phyloP scores from a whole-genome alignment of 2,888 invertebrate species.

The Blastobasis adustella region DNA sequence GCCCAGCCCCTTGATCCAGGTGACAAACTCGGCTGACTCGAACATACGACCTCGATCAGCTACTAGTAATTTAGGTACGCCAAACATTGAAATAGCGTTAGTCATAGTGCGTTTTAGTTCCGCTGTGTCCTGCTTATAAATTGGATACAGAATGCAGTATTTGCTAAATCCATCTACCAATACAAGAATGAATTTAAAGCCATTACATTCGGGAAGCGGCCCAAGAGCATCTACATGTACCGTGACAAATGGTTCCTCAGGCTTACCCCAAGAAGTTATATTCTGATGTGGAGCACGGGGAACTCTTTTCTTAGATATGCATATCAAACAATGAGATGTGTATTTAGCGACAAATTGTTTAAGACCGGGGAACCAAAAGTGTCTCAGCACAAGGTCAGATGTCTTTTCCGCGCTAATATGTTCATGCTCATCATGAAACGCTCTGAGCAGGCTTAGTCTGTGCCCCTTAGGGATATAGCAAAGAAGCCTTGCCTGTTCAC shows the following conservation, averaged over 20 bases:
- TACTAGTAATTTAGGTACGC: constrained; percentile 3
- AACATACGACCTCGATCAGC: constrained; percentile 10
- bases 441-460: not conserved
- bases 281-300: constrained; percentile 1
- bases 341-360: too few relatives aligned
- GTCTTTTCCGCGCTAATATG: constrained; percentile 7
- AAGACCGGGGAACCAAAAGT: constrained; percentile 1
- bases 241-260: constrained; percentile 5
- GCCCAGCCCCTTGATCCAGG: constrained; percentile 2
- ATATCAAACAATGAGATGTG: constrained; percentile 4
- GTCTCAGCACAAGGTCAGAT: constrained; percentile 4
- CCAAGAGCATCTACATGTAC: constrained; percentile 7
- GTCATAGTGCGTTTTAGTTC: constrained; percentile 1
- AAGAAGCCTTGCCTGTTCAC: constrained; percentile 3
- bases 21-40: not conserved
- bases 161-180: constrained; percentile 7
- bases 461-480: constrained; percentile 11
- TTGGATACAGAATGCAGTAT: constrained; percentile 1
- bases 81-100: constrained; percentile 5
- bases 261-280: constrained; percentile 6
- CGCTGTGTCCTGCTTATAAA: not conserved
- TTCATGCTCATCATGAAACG: constrained; percentile 10
- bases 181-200: constrained; percentile 1
- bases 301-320: not conserved
- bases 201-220: constrained; percentile 3